Evolutionary conservation across 1,140 invertebrate genomes (phyloP).

Genomic region (Nasonia longicornis): DNA sequence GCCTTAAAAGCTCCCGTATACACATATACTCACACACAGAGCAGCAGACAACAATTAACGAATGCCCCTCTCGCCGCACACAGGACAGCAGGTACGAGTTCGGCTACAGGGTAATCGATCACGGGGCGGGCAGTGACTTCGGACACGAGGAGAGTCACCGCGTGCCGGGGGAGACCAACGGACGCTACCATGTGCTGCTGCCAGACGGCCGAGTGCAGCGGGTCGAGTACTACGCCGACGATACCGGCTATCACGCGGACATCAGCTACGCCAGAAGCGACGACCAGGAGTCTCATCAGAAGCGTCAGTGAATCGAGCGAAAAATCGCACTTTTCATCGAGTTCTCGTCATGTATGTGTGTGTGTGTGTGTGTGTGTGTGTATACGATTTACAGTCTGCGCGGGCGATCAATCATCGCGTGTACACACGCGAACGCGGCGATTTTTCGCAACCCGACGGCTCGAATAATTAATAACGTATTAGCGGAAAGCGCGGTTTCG

Average conservation of each 20-base stretch:
- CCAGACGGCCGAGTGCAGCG: slow-evolving; percentile 83
- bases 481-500: neutral
- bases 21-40: neutral
- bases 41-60: neutral
- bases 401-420: neutral
- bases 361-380: too few species aligned
- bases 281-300: slow-evolving; percentile 60
- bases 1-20: neutral
- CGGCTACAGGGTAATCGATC: slow-evolving; percentile 73
- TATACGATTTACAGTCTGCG: neutral
- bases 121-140: slow-evolving; percentile 78
- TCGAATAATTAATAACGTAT: neutral
- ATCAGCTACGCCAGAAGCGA: slow-evolving; percentile 72
- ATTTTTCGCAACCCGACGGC: neutral
- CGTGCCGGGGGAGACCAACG: slow-evolving; percentile 75
- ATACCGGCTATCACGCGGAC: slow-evolving; percentile 80
- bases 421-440: too few species aligned
- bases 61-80: neutral
- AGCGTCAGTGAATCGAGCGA: neutral
- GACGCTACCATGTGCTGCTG: slow-evolving; percentile 82
- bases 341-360: neutral
- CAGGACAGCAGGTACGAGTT: slow-evolving; percentile 32
- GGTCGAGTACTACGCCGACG: slow-evolving; percentile 82
- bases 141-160: slow-evolving; percentile 76
- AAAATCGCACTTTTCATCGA: neutral